Evolutionary conservation across 2,888 invertebrate genomes (phyloP), one percentile per base, ranked within the genome.

Genomic region (Latrodectus elegans): DNA sequence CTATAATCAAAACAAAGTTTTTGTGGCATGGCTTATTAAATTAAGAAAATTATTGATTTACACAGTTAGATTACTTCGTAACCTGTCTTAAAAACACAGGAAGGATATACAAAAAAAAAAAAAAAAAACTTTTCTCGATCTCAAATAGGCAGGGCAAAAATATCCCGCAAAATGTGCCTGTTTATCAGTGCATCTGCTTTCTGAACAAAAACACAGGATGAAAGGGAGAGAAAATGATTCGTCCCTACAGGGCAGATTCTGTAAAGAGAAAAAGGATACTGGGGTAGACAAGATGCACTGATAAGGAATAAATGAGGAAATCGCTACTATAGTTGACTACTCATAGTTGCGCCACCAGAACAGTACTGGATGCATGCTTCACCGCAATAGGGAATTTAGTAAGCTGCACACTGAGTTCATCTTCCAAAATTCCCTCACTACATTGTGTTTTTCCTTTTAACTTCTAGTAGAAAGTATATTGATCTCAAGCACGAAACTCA

Each of bases 241-340:
- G 81, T 81, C 73, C 73, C 55, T 38, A 26, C n/a, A 60, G 65
- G 72, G 22, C 52, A 17, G 65, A 17, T 51, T 53, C 22, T 68
- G 72, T n/a, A 51, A 26, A 17, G 51, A 11, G 79, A 12, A 51
- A 64, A 80, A 55, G 64, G 71, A 22, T n/a, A 52, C 12, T 55
- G 55, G 38, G 55, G 38, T 49, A 75, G 60, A 55, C 49, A 60
- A 81, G 73, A 81, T 81, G 73, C 72, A 64, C 15, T 22, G 81
- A 81, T 81, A 81, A 26, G 26, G 79, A 55, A 72, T 38, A 78
- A 71, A 80, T 72, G 79, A 80, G 79, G 72, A 80, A 55, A 51
- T 64, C 60, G 15, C 73, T 65, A 17, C 67, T 67, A 52, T 81
- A 81, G 73, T 73, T 73, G 65, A 81, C 73, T 22, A 73, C 73